Conservation (phyloP, 2,888 invertebrate genomes). For the Epistrophe grossulariae region DNA sequence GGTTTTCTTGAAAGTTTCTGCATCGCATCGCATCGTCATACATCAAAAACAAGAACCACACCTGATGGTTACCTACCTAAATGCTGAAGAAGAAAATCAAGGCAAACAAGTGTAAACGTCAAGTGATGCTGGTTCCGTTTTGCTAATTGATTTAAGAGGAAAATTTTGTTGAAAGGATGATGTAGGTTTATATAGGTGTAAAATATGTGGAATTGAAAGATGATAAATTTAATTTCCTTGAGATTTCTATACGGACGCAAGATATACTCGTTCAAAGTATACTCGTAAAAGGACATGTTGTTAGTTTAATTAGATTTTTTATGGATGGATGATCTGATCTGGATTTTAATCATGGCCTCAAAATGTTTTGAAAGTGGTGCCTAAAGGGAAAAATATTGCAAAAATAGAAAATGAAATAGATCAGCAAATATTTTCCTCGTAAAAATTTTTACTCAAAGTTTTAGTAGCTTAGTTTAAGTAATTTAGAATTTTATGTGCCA, state of each 20-base stretch:
- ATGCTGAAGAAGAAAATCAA: constrained; percentile 39
- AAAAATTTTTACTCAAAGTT: too few relatives aligned
- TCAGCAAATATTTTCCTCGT: too few relatives aligned
- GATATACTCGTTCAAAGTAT: too few relatives aligned
- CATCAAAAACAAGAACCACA: constrained; percentile 33
- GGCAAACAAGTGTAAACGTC: constrained; percentile 49
- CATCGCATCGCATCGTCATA: constrained; percentile 27
- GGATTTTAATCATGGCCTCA: not conserved
- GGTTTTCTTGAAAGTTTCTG: constrained; percentile 42
- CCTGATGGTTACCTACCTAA: constrained; percentile 44
- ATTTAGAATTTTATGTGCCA: too few relatives aligned
- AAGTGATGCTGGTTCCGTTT: constrained; percentile 47
- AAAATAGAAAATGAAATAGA: too few relatives aligned
- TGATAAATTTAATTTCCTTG: constrained; percentile 33
- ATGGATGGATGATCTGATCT: not conserved
- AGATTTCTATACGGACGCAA: not conserved
- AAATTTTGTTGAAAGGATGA: not conserved
- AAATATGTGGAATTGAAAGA: constrained; percentile 1
- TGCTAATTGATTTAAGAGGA: constrained; percentile 55
- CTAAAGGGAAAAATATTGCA: not conserved
- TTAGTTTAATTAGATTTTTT: constrained; percentile 5
- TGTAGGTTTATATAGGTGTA: not conserved
- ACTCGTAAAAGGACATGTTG: not conserved
- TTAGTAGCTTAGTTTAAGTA: too few relatives aligned
- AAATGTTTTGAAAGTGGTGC: not conserved